Base-by-base conservation (phyloP, 1,140 invertebrate genomes). In the Conus betulinus region DNA sequence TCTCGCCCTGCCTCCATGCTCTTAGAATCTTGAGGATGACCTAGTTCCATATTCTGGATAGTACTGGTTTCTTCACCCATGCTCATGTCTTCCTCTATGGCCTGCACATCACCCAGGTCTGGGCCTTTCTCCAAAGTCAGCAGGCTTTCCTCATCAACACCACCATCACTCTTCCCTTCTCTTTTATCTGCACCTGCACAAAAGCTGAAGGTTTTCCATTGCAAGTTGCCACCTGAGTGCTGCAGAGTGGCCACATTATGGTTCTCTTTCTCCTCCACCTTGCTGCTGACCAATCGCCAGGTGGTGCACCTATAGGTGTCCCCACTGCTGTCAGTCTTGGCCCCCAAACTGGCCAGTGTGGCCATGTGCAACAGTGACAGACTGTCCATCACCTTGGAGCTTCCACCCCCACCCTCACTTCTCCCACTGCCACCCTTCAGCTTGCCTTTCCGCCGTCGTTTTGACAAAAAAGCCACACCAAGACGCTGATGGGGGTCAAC, bases 361-460 rank as follows among this genome's bases (percentile, higher is more conserved):
- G 94, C 94, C 91, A 94, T 91, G 90, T 94, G 94, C 10, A 94
- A 87, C 10, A 93, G 87, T 51, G 93, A 93, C 84, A 94, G 87
- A 87, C 92, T 93, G 71, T 91, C 92, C 89, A 94, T 92, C 53
- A 93, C 79, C 84, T 93, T 93, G 60, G 88, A 88, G 76, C 81
- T 89, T 23, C 86, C 88, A 27, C 79, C 74, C 23, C 51, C 53
- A n/a, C n/a, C n/a, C 17, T 53, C 71, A 78, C 52, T 57, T 71
- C 57, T 84, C 25, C 7, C 17, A n/a, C 52, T 83, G 51, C 51
- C 55, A 15, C 13, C 25, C n/a, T 67, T 84, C 53, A 84, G 8
- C 82, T 85, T 52, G 23, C 39, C 90, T 90, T 90, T 87, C 78
- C 90, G 90, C 13, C 89, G 63, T 27, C 88, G 90, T 84, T 89